Evolutionary conservation across 2,113 vertebrate species (phyloP).

Genomic region (Etheostoma cragini): DNA sequence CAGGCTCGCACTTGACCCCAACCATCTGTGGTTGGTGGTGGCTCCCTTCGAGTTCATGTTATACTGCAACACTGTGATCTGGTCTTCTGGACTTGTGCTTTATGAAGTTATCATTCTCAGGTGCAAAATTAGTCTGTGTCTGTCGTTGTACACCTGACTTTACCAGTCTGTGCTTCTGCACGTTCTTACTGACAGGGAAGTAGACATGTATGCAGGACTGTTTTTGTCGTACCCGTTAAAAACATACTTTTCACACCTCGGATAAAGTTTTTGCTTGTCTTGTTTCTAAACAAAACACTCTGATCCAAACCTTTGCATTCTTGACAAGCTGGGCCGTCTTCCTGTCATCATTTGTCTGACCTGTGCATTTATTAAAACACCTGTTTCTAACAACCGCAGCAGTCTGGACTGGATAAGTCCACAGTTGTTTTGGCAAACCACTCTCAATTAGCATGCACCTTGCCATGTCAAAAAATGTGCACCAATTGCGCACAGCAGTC

Average conservation of each 20-base stretch:
- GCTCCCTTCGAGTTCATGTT: too few relatives aligned
- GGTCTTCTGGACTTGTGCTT: too few relatives aligned
- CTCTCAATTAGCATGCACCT: constrained; percentile 7
- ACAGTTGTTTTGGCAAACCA: background rate
- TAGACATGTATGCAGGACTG: background rate
- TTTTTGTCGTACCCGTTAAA: background rate
- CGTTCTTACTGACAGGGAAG: background rate
- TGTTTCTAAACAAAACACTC: background rate
- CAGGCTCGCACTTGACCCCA: background rate
- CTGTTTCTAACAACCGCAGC: too few relatives aligned
- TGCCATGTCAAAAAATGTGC: background rate
- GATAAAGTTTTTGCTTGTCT: background rate
- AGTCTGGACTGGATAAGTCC: background rate
- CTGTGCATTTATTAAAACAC: too few relatives aligned
- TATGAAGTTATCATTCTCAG: too few relatives aligned
- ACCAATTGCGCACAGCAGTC: background rate
- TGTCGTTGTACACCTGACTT: background rate
- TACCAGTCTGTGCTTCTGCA: background rate
- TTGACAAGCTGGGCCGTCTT: background rate
- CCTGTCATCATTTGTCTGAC: background rate
- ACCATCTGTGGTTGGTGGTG: background rate
- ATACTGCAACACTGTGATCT: too few relatives aligned
- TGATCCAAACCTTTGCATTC: background rate
- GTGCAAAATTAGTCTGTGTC: background rate
- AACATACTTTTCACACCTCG: background rate